phyloP scores from a whole-genome alignment of 2,113 vertebrate species.

The Ictalurus furcatus region DNA sequence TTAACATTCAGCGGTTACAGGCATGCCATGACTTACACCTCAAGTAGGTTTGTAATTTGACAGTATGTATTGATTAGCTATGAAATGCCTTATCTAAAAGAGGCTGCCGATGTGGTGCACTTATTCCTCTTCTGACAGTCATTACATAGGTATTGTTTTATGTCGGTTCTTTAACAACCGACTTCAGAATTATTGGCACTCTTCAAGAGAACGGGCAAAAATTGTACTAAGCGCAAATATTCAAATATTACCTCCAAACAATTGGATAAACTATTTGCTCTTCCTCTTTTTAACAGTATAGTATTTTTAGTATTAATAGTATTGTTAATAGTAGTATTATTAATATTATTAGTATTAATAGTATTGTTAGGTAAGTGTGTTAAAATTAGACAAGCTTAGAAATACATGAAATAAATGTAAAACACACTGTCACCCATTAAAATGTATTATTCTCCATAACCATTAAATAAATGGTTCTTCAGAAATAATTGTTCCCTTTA shows the following conservation, averaged over 20 bases:
- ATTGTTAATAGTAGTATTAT: too few relatives aligned
- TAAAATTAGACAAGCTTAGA: neutral
- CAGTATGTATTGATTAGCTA: conserved; percentile 41
- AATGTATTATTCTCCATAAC: conserved; percentile 6
- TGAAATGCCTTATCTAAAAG: conserved; percentile 36
- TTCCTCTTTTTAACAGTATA: neutral
- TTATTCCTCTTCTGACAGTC: conserved; percentile 79
- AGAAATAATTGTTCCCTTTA: neutral
- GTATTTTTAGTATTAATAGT: too few relatives aligned
- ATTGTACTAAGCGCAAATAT: neutral
- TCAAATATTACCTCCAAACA: neutral
- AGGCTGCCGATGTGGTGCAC: neutral
- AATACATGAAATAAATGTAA: neutral
- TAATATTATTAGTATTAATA: too few relatives aligned
- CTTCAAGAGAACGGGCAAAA: neutral
- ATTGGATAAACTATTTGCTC: neutral
- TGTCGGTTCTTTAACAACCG: conserved; percentile 65
- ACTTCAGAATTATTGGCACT: neutral
- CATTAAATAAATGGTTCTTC: neutral
- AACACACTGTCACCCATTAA: neutral
- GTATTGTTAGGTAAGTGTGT: neutral
- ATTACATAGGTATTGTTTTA: conserved; percentile 48
- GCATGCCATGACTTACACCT: conserved; percentile 55
- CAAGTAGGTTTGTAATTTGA: conserved; percentile 38
- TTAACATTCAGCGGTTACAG: conserved; percentile 76